Base-by-base conservation (phyloP, 2,797 vertebrate genomes). In the Macropodus opercularis region DNA sequence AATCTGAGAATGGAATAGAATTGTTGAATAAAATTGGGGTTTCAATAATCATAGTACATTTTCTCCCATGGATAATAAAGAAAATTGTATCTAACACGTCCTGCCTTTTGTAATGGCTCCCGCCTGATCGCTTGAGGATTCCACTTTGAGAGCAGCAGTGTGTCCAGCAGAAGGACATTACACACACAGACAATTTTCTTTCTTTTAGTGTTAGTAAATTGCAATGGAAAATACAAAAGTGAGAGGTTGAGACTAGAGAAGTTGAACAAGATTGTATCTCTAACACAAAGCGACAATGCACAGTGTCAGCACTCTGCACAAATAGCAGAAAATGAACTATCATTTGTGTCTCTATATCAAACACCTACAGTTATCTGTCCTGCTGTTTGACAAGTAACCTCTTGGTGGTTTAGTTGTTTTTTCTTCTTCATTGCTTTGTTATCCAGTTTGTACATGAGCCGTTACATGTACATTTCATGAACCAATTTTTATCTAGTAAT, bases 101-200 rank as follows among this genome's bases (percentile, higher is more conserved):
- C 5, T 48, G n/a, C 52, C n/a, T 9, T 51, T 15, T 15, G 47
- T 7, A 15, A 50, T 27, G 35, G 46, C 53, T 63, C 62, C 39
- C 65, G 53, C 42, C 64, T 56, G 63, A 40, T 58, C 48, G 24
- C 31, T 63, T 56, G 40, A 74, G 66, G 66, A 46, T 63, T 49
- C 19, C 42, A 31, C 50, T 63, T 52, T 51, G 54, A 69, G 67
- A 63, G 47, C 29, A 41, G 63, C 57, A 46, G 44, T 27, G 49
- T 58, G 63, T 61, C 58, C 36, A 1, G 49, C 61, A 31, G 7
- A 15, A 35, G 46, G 69, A 52, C 53, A 66, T 77, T 29, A 53
- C 21, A 71, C 56, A 70, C 29, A 52, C 10, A 32, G 38, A 46
- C 46, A 3, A 3, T 70, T 70, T 49, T 18, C 51, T 41, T n/a